A percentile compares a stretch with the other conserved stretches of the same genome.
These are phyloP conservation scores for Xenopus borealis DNA, from an alignment of 2,113 vertebrate genomes.

Conservation along the genomic window DNA sequence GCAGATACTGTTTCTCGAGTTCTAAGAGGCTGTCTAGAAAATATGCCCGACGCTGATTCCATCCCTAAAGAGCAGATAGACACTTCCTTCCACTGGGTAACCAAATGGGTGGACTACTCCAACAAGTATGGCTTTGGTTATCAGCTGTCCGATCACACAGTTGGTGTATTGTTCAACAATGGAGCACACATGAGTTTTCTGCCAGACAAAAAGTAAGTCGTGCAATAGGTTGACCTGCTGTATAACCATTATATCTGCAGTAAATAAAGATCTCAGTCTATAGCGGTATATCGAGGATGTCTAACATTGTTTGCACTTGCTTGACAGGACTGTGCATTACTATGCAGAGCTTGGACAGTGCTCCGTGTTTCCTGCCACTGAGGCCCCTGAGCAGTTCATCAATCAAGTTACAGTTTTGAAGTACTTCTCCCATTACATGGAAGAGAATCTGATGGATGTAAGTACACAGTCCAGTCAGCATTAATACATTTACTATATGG, in stretches of 20 bases:
- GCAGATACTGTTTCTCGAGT: conserved; percentile 89
- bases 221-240: background rate
- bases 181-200: conserved; percentile 96
- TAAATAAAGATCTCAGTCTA: too few relatives aligned
- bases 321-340: conserved; percentile 87
- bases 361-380: conserved; percentile 81
- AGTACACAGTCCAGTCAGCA: conserved; percentile 55
- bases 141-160: conserved; percentile 94
- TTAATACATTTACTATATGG: background rate
- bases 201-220: conserved; percentile 88
- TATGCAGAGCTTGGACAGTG: conserved; percentile 90
- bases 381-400: conserved; percentile 90
- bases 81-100: conserved; percentile 91
- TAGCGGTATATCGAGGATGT: background rate
- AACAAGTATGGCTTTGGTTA: conserved; percentile 98
- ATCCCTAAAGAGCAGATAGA: conserved; percentile 79
- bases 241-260: too few relatives aligned
- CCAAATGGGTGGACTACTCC: conserved; percentile 98
- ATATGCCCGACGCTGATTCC: conserved; percentile 84
- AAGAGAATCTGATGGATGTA: conserved; percentile 98
- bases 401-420: conserved; percentile 95
- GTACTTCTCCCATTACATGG: conserved; percentile 98
- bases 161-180: conserved; percentile 97
- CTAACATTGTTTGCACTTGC: background rate
- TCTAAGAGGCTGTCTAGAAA: conserved; percentile 86